Evolutionary conservation across 2,797 vertebrate species (phyloP).

Genomic region (Neosilurus hyrtlii): DNA sequence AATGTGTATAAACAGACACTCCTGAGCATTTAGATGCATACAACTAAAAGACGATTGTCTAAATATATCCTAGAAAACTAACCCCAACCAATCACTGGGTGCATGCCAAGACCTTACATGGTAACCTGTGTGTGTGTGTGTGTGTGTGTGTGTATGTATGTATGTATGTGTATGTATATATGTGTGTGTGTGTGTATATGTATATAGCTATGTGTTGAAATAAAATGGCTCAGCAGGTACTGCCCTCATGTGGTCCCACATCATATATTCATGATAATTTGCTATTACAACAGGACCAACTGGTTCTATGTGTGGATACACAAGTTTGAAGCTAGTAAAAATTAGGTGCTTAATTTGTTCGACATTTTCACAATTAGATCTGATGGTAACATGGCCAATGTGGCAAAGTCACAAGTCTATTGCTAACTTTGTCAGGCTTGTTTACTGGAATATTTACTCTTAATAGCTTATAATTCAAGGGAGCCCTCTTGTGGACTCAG

Average conservation of each 20-base stretch:
- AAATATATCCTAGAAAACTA: not conserved
- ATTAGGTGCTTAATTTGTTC: not conserved
- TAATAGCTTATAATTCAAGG: slow-evolving; percentile 2
- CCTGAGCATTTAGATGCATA: not conserved
- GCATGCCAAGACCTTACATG: too few species aligned
- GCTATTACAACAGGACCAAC: not conserved
- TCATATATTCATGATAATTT: not conserved
- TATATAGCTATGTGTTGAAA: not conserved
- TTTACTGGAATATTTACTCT: not conserved
- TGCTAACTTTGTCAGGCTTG: not conserved
- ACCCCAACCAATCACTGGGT: too few species aligned
- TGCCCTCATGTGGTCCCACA: not conserved
- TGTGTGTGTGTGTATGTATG: too few species aligned
- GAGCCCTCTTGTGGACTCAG: slow-evolving; percentile 31
- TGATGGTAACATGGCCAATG: not conserved
- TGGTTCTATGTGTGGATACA: not conserved
- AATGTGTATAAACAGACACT: not conserved
- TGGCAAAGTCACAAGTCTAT: not conserved
- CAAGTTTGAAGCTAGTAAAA: not conserved
- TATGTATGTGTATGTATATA: too few species aligned
- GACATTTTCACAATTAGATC: too few species aligned
- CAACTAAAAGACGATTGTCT: not conserved
- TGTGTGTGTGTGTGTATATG: too few species aligned
- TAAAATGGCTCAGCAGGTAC: not conserved
- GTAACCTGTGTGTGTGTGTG: too few species aligned